Conservation (phyloP, 2,888 invertebrate species). For the Gastracanthus pulcherrimus region DNA sequence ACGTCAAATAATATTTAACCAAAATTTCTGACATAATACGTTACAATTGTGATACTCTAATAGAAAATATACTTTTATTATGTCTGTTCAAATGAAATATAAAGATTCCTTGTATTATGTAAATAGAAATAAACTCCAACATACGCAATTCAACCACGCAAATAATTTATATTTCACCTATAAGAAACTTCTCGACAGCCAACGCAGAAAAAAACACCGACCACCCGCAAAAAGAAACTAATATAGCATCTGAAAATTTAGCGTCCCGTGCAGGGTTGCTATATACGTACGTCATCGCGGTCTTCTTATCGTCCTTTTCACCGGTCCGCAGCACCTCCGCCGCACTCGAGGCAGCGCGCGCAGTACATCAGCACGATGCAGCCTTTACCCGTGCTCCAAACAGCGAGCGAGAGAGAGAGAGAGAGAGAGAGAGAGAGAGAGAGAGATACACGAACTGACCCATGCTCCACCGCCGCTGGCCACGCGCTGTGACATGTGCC, state of each 20-base stretch:
- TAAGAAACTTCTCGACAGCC: neutral
- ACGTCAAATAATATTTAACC: no score
- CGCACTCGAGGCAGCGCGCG: neutral
- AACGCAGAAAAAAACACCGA: neutral
- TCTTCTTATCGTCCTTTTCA: constrained; percentile 39
- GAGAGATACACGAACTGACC: constrained; percentile 15
- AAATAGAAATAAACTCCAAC: no score
- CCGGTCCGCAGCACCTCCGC: neutral
- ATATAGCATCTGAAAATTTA: neutral
- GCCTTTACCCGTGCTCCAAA: neutral
- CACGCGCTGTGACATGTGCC: constrained; percentile 53
- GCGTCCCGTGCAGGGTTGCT: no score
- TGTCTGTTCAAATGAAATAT: no score
- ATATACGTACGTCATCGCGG: constrained; percentile 8
- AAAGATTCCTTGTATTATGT: no score
- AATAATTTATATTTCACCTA: no score
- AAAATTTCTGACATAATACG: no score
- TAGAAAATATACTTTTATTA: no score
- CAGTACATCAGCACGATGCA: neutral
- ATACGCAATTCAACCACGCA: no score
- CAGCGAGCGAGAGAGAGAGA: constrained; percentile 1
- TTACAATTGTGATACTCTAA: no score
- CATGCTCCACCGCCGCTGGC: neutral
- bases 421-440: neutral
- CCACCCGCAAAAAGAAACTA: neutral